A percentile compares a stretch with the other conserved stretches of the same genome.
Evolutionary conservation across 92 coral and sea anemone genomes (phyloP).

Genomic region (Heteractis magnifica): DNA sequence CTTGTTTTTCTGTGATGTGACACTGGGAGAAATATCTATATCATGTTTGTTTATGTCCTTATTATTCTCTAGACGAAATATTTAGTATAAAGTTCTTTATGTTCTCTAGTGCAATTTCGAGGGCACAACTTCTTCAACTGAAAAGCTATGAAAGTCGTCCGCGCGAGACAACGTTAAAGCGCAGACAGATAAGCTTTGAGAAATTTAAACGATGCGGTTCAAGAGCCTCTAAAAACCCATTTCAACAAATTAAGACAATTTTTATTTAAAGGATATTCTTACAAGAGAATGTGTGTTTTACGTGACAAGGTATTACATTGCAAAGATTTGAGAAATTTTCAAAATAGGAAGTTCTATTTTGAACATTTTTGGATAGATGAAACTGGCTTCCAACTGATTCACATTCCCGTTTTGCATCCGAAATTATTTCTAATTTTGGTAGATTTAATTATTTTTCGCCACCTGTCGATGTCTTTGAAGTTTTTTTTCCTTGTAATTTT

Average conservation of each 20-base stretch:
- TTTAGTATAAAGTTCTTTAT: no score
- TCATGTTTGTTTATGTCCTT: no score
- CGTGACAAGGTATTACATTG: neutral
- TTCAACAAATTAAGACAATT: neutral
- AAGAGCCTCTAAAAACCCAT: neutral
- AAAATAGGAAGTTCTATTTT: neutral
- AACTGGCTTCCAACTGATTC: neutral
- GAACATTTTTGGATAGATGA: neutral
- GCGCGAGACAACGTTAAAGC: neutral
- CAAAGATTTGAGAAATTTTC: neutral
- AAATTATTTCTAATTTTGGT: neutral
- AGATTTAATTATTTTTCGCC: neutral
- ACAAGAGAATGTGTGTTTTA: neutral
- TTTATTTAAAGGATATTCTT: neutral
- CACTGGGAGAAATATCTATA: no score
- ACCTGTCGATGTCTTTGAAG: neutral
- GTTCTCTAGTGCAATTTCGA: no score
- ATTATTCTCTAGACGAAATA: no score
- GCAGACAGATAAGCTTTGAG: neutral
- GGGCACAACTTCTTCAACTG: no score
- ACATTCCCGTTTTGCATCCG: neutral
- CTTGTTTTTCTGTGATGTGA: no score
- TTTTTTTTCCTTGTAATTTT: neutral
- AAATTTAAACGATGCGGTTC: neutral
- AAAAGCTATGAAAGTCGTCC: neutral